Conservation (phyloP, 2,113 vertebrate species). For the Atrichornis clamosus region DNA sequence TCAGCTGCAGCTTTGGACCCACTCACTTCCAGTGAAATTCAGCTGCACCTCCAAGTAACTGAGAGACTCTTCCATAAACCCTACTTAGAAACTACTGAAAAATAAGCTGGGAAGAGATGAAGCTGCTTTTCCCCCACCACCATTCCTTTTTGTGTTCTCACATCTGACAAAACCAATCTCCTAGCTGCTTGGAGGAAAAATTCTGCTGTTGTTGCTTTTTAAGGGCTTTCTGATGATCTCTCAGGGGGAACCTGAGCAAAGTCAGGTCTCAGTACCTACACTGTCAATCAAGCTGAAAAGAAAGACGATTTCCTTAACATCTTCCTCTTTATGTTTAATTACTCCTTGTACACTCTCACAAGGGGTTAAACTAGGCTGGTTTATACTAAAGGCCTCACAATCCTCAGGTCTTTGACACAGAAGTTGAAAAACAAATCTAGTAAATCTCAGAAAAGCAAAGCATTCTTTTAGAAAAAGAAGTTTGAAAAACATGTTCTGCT, state of each 20-base stretch:
- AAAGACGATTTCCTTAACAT: background rate
- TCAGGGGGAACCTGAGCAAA: background rate
- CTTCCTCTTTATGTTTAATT: background rate
- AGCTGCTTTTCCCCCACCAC: rapidly evolving
- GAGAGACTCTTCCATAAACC: background rate
- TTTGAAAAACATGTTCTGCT: background rate
- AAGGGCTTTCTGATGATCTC: background rate
- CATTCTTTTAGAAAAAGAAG: background rate
- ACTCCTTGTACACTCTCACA: background rate
- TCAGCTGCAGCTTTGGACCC: background rate
- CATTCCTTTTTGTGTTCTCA: background rate
- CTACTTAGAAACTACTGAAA: background rate
- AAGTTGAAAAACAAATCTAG: background rate
- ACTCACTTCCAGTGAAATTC: background rate
- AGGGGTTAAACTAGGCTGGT: background rate
- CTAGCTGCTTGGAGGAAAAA: background rate
- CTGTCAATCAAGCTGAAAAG: background rate
- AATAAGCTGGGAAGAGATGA: background rate
- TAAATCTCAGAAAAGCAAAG: background rate
- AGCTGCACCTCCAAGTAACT: background rate
- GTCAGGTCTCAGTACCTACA: background rate
- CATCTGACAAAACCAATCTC: background rate
- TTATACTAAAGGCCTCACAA: background rate
- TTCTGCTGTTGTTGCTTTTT: background rate
- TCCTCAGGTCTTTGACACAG: background rate